Conservation (phyloP, 2,797 vertebrate genomes). For the Cygnus olor region DNA sequence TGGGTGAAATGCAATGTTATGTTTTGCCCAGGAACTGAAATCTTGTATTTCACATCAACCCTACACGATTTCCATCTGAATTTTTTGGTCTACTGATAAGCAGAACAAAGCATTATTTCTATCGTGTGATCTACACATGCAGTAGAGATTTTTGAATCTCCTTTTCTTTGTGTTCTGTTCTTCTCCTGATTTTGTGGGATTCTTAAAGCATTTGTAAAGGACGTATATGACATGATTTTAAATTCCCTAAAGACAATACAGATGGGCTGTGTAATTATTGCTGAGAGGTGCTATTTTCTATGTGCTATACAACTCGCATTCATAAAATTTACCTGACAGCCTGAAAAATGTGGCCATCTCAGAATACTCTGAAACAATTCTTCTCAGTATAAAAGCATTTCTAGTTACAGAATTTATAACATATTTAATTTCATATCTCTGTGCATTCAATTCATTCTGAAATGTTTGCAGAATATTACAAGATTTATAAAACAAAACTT, state of each 20-base stretch:
- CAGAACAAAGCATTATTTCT: not conserved
- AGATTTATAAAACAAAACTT: slow-evolving; percentile 2
- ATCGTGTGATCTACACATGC: not conserved
- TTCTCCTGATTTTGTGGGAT: not conserved
- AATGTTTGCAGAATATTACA: not conserved
- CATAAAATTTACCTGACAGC: slow-evolving; percentile 65
- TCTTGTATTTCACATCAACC: not conserved
- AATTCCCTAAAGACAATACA: slow-evolving; percentile 66
- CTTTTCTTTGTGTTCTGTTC: slow-evolving; percentile 4
- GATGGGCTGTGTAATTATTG: slow-evolving; percentile 69
- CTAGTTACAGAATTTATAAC: not conserved
- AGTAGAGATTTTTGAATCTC: not conserved
- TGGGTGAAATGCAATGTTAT: not conserved
- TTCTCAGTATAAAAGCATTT: not conserved
- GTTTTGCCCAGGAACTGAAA: not conserved
- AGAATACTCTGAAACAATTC: slow-evolving; percentile 27
- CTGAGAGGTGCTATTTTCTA: slow-evolving; percentile 71
- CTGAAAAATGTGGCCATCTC: slow-evolving; percentile 64
- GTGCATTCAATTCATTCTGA: not conserved
- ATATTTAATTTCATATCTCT: not conserved
- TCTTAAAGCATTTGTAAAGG: slow-evolving; percentile 34
- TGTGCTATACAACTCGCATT: slow-evolving; percentile 50
- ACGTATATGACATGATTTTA: slow-evolving; percentile 54
- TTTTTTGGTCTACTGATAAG: not conserved
- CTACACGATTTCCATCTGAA: not conserved